A percentile compares a stretch with the other conserved stretches of the same genome.
Evolutionary conservation across 2,888 invertebrate genomes (phyloP).

Genomic region (Dendrolimus pini): DNA sequence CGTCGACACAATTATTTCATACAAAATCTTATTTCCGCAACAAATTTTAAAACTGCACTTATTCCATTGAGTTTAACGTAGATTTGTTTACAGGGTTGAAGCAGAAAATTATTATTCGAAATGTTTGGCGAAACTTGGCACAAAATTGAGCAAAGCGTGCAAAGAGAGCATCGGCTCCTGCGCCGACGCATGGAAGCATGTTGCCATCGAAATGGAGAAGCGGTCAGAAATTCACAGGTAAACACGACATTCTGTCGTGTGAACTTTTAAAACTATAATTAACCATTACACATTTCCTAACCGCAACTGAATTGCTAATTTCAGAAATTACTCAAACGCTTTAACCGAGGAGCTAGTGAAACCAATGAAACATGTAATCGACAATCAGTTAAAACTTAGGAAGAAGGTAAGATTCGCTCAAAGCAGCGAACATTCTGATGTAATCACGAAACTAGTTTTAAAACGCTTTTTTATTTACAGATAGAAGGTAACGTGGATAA

Average conservation of each 20-base stretch:
- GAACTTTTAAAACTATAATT: neutral
- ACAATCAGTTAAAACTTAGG: conserved; percentile 82
- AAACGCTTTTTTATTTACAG: conserved; percentile 32
- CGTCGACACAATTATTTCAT: conserved; percentile 22
- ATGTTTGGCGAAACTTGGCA: conserved; percentile 90
- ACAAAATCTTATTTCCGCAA: conserved; percentile 19
- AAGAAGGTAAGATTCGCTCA: conserved; percentile 73
- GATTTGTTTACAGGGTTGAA: conserved; percentile 83
- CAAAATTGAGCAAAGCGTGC: conserved; percentile 89
- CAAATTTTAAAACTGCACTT: conserved; percentile 12
- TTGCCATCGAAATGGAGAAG: conserved; percentile 94
- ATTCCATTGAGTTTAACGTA: conserved; percentile 6
- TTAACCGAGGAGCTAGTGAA: conserved; percentile 92
- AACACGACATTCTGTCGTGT: conserved; percentile 1
- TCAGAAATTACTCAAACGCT: conserved; percentile 85
- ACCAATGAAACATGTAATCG: conserved; percentile 85
- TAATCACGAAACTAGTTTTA: conserved; percentile 1
- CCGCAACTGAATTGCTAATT: conserved; percentile 23
- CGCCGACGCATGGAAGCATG: conserved; percentile 93
- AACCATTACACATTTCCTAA: neutral
- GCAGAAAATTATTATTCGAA: conserved; percentile 94
- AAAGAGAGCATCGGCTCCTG: conserved; percentile 86
- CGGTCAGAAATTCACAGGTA: conserved; percentile 92
- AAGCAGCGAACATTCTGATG: neutral
- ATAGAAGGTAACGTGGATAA: conserved; percentile 91